These are phyloP conservation scores for Hyles lineata DNA, from an alignment of 2,888 invertebrate genomes.

Conservation along the genomic window DNA sequence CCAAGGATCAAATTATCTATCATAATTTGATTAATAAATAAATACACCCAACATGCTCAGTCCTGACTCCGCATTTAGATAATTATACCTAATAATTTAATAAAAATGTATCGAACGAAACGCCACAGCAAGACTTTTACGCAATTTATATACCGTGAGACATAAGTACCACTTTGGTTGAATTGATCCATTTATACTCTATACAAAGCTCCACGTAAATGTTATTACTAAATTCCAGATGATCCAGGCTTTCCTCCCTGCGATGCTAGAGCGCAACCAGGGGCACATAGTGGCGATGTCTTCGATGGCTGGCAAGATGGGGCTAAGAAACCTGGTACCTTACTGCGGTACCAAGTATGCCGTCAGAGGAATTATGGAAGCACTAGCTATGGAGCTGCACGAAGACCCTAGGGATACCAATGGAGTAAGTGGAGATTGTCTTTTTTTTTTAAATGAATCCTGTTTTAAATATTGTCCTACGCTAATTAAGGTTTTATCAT, in stretches of 20 bases:
- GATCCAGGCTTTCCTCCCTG: conserved; percentile 89
- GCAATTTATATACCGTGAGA: no score
- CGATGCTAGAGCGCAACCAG: conserved; percentile 88
- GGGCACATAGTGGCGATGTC: conserved; percentile 91
- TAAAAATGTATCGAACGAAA: no score
- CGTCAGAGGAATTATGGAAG: conserved; percentile 93
- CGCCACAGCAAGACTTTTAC: no score
- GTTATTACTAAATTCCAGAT: conserved; percentile 70
- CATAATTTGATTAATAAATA: no score
- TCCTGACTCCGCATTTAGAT: no score
- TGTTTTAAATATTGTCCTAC: neutral
- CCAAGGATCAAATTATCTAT: no score
- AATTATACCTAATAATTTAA: no score
- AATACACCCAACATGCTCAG: no score
- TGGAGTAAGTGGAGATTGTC: conserved; percentile 55
- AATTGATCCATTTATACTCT: no score
- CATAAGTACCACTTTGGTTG: no score
- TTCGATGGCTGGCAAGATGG: conserved; percentile 90
- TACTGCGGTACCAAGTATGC: conserved; percentile 94
- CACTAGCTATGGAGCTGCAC: conserved; percentile 89
- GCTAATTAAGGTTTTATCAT: no score
- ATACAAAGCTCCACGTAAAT: neutral
- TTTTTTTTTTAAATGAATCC: neutral
- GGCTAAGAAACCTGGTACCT: conserved; percentile 89
- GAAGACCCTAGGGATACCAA: conserved; percentile 72